phyloP scores from a whole-genome alignment of 2,888 invertebrate species.

The Stegophylla sp. region DNA sequence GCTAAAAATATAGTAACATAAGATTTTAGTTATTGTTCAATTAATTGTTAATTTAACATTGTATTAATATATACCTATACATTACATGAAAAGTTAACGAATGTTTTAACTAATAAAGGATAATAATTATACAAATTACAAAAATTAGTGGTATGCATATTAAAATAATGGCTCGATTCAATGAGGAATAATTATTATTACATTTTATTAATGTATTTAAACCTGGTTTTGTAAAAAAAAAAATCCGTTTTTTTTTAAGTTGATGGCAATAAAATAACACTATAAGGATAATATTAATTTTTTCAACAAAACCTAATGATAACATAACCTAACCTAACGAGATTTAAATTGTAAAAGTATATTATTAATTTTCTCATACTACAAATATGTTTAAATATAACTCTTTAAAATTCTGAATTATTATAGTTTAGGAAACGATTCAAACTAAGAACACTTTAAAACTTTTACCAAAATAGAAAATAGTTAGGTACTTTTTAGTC shows the following conservation, averaged over 20 bases:
- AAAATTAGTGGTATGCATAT: not conserved
- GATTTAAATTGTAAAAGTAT: too few relatives aligned
- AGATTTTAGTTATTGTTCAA: not conserved
- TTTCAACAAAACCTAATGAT: not conserved
- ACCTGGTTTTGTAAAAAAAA: not conserved
- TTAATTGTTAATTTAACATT: not conserved
- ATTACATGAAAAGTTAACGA: not conserved
- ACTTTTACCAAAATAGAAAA: too few relatives aligned
- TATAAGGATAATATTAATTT: not conserved
- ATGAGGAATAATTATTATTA: not conserved
- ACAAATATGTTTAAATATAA: too few relatives aligned
- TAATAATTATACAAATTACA: not conserved
- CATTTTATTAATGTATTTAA: not conserved
- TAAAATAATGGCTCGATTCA: not conserved
- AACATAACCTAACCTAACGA: too few relatives aligned
- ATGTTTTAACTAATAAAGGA: not conserved
- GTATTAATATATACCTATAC: not conserved
- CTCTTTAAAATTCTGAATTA: not conserved
- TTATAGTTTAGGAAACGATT: not conserved
- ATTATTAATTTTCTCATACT: too few relatives aligned
- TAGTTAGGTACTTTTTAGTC: too few relatives aligned
- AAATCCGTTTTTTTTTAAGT: not conserved
- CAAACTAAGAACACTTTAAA: not conserved
- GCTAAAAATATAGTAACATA: not conserved
- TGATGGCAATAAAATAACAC: not conserved